Percentiles rank a stretch among this genome's conserved stretches.
Conservation (phyloP, 2,888 invertebrate species). For the Drosophila diplacantha region DNA sequence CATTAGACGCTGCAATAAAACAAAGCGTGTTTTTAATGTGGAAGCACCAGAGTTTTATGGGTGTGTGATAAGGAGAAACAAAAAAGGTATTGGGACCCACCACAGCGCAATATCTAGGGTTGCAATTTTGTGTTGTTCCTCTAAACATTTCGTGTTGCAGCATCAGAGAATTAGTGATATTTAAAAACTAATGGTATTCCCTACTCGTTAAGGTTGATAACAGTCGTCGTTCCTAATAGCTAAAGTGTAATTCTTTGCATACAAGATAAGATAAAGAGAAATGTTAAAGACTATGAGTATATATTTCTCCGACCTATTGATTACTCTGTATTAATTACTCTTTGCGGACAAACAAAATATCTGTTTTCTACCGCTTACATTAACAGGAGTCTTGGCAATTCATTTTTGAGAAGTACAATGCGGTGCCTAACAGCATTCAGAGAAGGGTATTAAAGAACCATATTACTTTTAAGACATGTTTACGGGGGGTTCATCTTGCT, state of each 20-base stretch:
- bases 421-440: too few species aligned
- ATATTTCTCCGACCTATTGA: not conserved
- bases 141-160: constrained; percentile 3
- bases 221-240: not conserved
- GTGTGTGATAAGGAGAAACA: not conserved
- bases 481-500: too few species aligned
- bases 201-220: not conserved
- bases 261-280: constrained; percentile 2
- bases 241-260: not conserved
- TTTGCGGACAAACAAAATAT: too few species aligned
- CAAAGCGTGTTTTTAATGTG: constrained; percentile 17
- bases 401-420: too few species aligned
- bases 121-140: constrained; percentile 2
- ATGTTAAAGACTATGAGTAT: not conserved
- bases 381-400: not conserved
- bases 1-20: constrained; percentile 89
- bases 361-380: not conserved
- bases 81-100: not conserved
- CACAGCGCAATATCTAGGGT: not conserved
- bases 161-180: constrained; percentile 7
- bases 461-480: too few species aligned
- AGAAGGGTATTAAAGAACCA: too few species aligned
- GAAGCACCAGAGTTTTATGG: constrained; percentile 5
- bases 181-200: not conserved
- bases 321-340: too few species aligned